Evolutionary conservation across 2,888 invertebrate species (phyloP), one percentile per base, ranked within the genome.

Genomic region (Melinaea marsaeus): DNA sequence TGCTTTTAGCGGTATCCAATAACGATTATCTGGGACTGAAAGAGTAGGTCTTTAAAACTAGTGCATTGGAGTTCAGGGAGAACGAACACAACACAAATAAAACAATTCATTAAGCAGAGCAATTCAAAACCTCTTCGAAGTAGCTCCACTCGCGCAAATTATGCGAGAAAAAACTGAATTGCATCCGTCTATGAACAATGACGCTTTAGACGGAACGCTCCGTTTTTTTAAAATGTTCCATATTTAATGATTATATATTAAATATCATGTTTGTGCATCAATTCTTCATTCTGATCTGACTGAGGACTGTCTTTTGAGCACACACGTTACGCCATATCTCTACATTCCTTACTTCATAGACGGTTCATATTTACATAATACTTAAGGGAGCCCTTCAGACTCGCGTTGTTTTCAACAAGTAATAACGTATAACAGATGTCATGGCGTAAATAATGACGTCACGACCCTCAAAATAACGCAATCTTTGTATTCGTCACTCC

Each of bases 151-250:
- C 84, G 84, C 85, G 79, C 86, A 88, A 88, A 88, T 89, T 88
- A 88, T 83, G 85, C 86, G 80, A 84, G 75, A 81, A 80, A 83
- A 83, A 85, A 88, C 83, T 84, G 88, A 89, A 89, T 89, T 88
- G 88, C 87, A 89, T 89, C 88, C 90, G 88, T 79, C 81, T 79
- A 81, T 80, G 85, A 89, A 90, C 90, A 90, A 90, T 88, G 82
- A 80, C 77, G 81, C 86, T 86, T 83, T 83, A 75, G 84, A 85
- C 81, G 79, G 75, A 79, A 82, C 75, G 79, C 79, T 76, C 81
- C 85, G 83, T 85, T 80, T 84, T 85, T 85, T 83, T 79, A 81
- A 68, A 61, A 61, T 63, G 58, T 61, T 58, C 51, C 33, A 33
- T 58, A 58, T 37, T 62, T 58, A 54, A 61, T 63, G 63, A 55